These are phyloP conservation scores for Ditylenchus weischeri DNA, from an alignment of 2,888 invertebrate species.

Conservation along the genomic window DNA sequence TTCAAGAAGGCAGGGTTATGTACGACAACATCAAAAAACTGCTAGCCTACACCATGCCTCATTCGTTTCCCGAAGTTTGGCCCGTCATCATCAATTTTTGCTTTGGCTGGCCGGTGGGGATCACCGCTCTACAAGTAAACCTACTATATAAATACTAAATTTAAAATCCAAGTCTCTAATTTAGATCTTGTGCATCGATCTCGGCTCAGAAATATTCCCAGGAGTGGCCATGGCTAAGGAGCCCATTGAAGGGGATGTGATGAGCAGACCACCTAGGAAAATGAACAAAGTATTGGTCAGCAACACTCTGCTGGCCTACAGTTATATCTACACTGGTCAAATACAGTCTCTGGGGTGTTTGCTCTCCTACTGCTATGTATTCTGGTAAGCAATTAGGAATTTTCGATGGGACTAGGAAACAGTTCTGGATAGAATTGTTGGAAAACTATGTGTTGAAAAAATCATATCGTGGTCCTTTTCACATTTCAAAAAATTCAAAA, in stretches of 20 bases:
- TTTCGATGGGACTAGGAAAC: too few relatives aligned
- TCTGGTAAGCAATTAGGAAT: slow-evolving; percentile 22
- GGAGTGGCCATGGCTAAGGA: slow-evolving; percentile 36
- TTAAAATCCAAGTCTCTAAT: too few relatives aligned
- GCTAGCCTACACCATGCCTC: slow-evolving; percentile 37
- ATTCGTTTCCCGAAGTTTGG: slow-evolving; percentile 30
- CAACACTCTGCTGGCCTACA: slow-evolving; percentile 32
- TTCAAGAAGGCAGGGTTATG: slow-evolving; percentile 39
- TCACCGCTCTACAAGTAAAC: slow-evolving; percentile 36
- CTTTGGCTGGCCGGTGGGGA: slow-evolving; percentile 35
- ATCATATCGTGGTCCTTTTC: too few relatives aligned
- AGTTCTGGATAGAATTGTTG: too few relatives aligned
- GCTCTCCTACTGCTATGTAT: slow-evolving; percentile 32
- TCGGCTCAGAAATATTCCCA: slow-evolving; percentile 37
- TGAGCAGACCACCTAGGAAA: slow-evolving; percentile 36
- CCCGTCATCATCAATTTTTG: slow-evolving; percentile 38
- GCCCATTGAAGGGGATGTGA: slow-evolving; percentile 35
- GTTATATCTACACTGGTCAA: slow-evolving; percentile 23
- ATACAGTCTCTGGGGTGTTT: slow-evolving; percentile 35
- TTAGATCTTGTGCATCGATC: slow-evolving; percentile 32
- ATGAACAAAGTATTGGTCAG: slow-evolving; percentile 30
- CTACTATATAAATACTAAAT: too few relatives aligned
- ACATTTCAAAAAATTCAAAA: too few relatives aligned
- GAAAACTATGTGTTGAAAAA: too few relatives aligned
- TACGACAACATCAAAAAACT: slow-evolving; percentile 40